These are phyloP conservation scores for Eristalis pertinax DNA, from an alignment of 2,888 invertebrate species.

Conservation along the genomic window DNA sequence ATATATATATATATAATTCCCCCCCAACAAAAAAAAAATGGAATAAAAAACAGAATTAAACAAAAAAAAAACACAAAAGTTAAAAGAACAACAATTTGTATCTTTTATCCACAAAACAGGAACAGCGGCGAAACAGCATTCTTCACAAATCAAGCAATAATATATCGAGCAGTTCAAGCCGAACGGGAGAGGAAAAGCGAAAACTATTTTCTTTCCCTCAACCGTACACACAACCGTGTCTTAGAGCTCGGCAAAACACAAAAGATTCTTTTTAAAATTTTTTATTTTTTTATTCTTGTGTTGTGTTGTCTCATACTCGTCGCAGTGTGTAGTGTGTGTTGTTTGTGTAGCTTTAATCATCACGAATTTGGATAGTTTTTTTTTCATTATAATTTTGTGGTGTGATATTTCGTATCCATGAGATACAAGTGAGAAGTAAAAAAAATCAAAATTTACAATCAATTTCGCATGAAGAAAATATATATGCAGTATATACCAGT, in stretches of 20 bases:
- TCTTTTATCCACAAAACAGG: neutral
- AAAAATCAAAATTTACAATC: neutral
- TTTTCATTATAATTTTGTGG: neutral
- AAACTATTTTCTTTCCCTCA: slow-evolving; percentile 2
- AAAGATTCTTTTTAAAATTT: slow-evolving; percentile 7
- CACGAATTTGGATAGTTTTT: slow-evolving; percentile 2
- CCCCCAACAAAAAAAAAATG: slow-evolving; percentile 30
- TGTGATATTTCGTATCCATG: neutral
- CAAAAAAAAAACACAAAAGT: slow-evolving; percentile 6
- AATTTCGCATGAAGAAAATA: neutral
- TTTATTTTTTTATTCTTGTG: neutral
- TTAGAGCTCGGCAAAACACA: slow-evolving; percentile 1
- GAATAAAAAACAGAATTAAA: slow-evolving; percentile 5
- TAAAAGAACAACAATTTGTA: neutral
- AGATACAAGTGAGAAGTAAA: slow-evolving; percentile 16
- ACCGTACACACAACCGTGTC: neutral
- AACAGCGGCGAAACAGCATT: neutral
- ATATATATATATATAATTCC: neutral
- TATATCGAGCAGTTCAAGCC: neutral
- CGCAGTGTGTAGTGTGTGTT: neutral
- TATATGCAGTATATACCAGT: slow-evolving; percentile 1
- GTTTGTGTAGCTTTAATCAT: neutral
- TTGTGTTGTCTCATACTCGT: neutral
- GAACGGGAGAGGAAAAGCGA: slow-evolving; percentile 4
- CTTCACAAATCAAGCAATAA: slow-evolving; percentile 1